A percentile compares a stretch with the other conserved stretches of the same genome.
phyloP scores from a whole-genome alignment of 2,888 invertebrate species.

The Iphiclides podalirius region DNA sequence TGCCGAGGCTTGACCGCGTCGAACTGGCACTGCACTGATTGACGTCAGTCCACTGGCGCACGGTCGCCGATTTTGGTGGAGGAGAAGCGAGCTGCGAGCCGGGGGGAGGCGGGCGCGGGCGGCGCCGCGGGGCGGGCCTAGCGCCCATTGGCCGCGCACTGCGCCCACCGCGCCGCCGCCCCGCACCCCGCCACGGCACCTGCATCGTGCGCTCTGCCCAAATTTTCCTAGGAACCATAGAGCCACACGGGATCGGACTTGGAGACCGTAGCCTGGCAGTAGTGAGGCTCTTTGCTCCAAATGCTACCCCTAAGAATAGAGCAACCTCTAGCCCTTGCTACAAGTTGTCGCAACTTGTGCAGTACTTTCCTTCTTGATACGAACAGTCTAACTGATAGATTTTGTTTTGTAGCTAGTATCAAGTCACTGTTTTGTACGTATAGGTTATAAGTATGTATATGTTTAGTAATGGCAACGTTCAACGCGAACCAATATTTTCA shows the following conservation, averaged over 20 bases:
- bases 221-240: not conserved
- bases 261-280: too few species aligned
- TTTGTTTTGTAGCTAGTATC: too few species aligned
- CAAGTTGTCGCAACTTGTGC: too few species aligned
- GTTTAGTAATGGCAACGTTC: not conserved
- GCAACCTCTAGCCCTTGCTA: too few species aligned
- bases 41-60: conserved; percentile 9
- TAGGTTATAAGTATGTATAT: too few species aligned
- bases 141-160: conserved; percentile 16
- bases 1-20: not conserved
- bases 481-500: conserved; percentile 1
- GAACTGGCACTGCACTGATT: not conserved
- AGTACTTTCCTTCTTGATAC: too few species aligned
- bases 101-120: conserved; percentile 19
- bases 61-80: conserved; percentile 11
- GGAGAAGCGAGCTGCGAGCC: conserved; percentile 26
- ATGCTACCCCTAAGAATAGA: too few species aligned
- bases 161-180: conserved; percentile 5
- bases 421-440: too few species aligned
- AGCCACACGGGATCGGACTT: too few species aligned
- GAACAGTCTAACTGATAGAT: too few species aligned
- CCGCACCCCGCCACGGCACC: not conserved
- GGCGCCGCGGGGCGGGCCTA: conserved; percentile 9
- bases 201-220: not conserved
- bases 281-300: too few species aligned